Evolutionary conservation across 2,888 invertebrate genomes (phyloP), one percentile per base, ranked within the genome.

Genomic region (Amitus sp.): DNA sequence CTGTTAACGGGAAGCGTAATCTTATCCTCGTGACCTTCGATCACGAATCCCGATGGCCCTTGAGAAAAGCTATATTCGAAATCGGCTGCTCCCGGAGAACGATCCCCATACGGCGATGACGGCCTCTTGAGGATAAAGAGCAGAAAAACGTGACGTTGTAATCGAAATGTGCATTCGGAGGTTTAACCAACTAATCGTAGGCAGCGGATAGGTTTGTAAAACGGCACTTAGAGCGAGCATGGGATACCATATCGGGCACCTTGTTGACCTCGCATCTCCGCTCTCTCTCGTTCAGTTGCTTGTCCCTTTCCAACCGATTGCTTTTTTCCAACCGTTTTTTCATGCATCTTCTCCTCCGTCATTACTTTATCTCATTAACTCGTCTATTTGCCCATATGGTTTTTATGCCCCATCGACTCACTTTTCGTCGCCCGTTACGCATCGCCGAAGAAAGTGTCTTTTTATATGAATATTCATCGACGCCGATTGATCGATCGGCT

Each of bases 171-270:
- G 68, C 64, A 71, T 68, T 71, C 66, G 66, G 63, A 58, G 65
- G 46, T 57, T 65, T 48, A 56, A 49, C 62, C 68, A 66, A 69
- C 73, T 75, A 76, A 77, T 77, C 73, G 75, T 76, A 72, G 76
- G 73, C 71, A 70, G 73, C 68, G 45, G 52, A 54, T 64, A 69
- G 72, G 68, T 69, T 67, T 65, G 69, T 73, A 70, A 78, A 77
- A 75, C 73, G 74, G 74, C 75, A 73, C 74, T 79, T 74, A 72
- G 72, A 72, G 69, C 73, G 74, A 72, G 74, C 74, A 72, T 72
- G 73, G 78, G 75, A 74, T 77, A 80, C 81, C 80, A 82, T 81
- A 81, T 80, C 80, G 75, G 80, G 82, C 77, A 82, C 76, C 81
- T 80, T 74, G 81, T 76, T 80, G 80, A 82, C 82, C 82, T 82